phyloP scores from a whole-genome alignment of 2,113 vertebrate species.

The Ascaphus truei region DNA sequence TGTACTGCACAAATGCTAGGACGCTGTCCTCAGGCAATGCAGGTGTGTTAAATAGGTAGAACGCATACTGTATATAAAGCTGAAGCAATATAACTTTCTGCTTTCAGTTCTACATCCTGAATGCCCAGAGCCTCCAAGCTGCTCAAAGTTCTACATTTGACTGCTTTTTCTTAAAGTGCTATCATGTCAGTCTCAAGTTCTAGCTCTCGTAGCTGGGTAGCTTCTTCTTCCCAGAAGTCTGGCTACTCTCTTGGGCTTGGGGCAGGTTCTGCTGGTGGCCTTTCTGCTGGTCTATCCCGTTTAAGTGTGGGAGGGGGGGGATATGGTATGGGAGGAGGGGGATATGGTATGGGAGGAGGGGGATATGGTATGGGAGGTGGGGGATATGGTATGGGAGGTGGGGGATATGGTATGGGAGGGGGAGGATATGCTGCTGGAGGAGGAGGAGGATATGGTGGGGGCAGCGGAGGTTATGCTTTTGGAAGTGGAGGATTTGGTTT shows the following conservation, averaged over 20 bases:
- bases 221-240: conserved; percentile 20
- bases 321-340: neutral
- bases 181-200: conserved; percentile 18
- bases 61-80: conserved; percentile 7
- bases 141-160: neutral
- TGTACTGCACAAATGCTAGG: neutral
- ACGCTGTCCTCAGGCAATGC: conserved; percentile 21
- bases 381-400: conserved; percentile 3
- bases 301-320: neutral
- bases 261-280: neutral
- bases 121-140: neutral
- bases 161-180: neutral
- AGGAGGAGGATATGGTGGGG: neutral
- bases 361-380: neutral
- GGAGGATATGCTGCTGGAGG: neutral
- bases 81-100: neutral
- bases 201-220: neutral
- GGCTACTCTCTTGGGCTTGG: conserved; percentile 14
- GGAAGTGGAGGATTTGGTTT: neutral
- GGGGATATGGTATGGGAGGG: conserved; percentile 25
- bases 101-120: neutral
- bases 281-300: conserved; percentile 9
- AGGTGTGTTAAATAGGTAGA: neutral
- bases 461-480: neutral
- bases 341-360: neutral